Evolutionary conservation across 2,888 invertebrate species (phyloP), one percentile per base, ranked within the genome.

Genomic region (Willowsia nigromaculata): DNA sequence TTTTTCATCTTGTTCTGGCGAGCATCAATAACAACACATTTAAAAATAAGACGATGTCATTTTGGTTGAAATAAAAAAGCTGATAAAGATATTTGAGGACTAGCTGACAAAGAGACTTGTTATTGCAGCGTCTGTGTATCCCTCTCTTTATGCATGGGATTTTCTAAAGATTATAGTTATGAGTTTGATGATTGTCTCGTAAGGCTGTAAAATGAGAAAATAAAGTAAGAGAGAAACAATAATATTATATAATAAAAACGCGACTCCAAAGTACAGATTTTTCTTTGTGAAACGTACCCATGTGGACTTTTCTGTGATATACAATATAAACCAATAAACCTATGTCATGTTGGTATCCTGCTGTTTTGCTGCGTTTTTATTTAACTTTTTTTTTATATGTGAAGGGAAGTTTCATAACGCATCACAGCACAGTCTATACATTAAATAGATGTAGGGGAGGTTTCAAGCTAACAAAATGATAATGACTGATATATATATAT

Each of bases 161-260:
- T 81, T 43, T 71, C n/a, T 53, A 88, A 88, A 88, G 87, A 88
- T 85, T 89, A 78, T 83, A 84, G 53, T 85, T 84, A 89, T 84
- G 78, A 68, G 56, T 40, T 37, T 80, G 78, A 80, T 80, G 84
- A 89, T 89, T 89, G 80, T 50, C 78, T 89, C 80, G 27, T 76
- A 89, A 89, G 76, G 89, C 47, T 65, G 89, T 89, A 89, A 89
- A 89, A 84, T 50, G 84, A 83, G 83, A 62, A 84, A 84, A 84
- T 89, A 85, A 84, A 84, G 71, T 53, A 18, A 37, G 40, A 88
- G 37, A 37, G 40, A 88, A 27, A 83, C 68, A 87, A 62, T 11
- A 50, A 27, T 76, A 50, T 30, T 5, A 76, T 33, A 33, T 68
- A 18, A 1, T 47, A 71, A 0, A 71, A 22, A 71, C 7, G 33